Base-by-base conservation (phyloP, 2,888 invertebrate genomes). In the Microctonus hyperodae region DNA sequence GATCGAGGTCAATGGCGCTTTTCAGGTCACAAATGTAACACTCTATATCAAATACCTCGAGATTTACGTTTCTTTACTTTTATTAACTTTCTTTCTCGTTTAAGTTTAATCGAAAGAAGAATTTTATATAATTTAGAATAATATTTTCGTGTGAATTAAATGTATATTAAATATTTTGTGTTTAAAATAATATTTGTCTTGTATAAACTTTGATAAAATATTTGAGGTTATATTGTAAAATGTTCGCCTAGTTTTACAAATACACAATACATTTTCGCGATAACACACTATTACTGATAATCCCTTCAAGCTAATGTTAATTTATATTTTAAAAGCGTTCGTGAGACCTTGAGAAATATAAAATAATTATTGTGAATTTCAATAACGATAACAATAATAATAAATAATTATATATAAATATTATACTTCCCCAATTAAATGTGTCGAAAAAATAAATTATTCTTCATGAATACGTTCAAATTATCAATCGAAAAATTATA, bases 1-100 rank as follows among this genome's bases (percentile, higher is more conserved):
- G 77, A 72, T 73, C 69, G 77, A 80, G 82, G 82, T 75, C 82
- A 78, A 76, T 76, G 74, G 76, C 75, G 74, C 67, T 76, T 80
- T 80, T 75, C 76, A 80, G 81, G 81, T 81, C 82, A 81, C 73
- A 78, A 73, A 59, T 23, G 23, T 48, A 44, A 56, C 28, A 44
- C 40, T 25, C 28, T 48, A 56, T 31, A 11, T 60, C 28, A 57
- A 55, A 33, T 60, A 53, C 33, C 25, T 33, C 50, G 31, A 23
- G 7, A 5, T 28, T 28, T 28, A 28, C 20, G 48, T 28, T 33
- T 58, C 23, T 51, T 23, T 13, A 33, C 40, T 40, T 67, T 37
- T 57, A n/a, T 28, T 2, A 22, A 31, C 40, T 50, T 60, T 25
- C 23, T 37, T 23, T 40, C 11, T 59, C 56, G 28, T 65, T 65